phyloP scores from a whole-genome alignment of 2,888 invertebrate genomes.

The Zootermopsis nevadensis region DNA sequence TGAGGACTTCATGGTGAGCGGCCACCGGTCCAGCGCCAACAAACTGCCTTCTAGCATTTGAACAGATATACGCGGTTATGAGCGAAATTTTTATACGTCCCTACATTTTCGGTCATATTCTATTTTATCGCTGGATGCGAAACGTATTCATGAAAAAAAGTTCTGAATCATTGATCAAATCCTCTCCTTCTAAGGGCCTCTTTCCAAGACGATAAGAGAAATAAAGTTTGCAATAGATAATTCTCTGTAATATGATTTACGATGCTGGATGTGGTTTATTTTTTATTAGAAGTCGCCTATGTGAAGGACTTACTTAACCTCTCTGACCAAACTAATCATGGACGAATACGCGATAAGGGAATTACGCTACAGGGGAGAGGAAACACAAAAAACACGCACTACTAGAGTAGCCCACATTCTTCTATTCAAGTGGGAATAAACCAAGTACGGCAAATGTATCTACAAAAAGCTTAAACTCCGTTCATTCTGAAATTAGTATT shows the following conservation, averaged over 20 bases:
- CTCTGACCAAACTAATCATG: constrained; percentile 44
- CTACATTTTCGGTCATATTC: constrained; percentile 19
- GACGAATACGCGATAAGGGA: constrained; percentile 44
- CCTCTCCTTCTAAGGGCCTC: constrained; percentile 11
- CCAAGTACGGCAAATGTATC: too few relatives aligned
- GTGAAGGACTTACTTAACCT: constrained; percentile 46
- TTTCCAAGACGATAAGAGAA: constrained; percentile 33
- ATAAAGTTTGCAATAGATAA: constrained; percentile 39
- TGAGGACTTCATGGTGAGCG: too few relatives aligned
- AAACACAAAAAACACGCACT: constrained; percentile 13
- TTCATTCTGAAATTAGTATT: too few relatives aligned
- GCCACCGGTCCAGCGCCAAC: too few relatives aligned
- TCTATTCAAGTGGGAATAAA: too few relatives aligned
- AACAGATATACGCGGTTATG: not conserved
- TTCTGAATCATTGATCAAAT: constrained; percentile 34
- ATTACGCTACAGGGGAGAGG: constrained; percentile 26
- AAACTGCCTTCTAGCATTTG: constrained; percentile 1
- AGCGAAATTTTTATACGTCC: constrained; percentile 6
- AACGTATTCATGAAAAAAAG: constrained; percentile 30
- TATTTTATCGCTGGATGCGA: constrained; percentile 24
- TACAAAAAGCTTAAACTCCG: too few relatives aligned
- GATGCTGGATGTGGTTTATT: not conserved
- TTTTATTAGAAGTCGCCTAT: constrained; percentile 43
- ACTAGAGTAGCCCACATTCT: not conserved
- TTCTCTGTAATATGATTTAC: constrained; percentile 30